These are phyloP conservation scores for Pangasianodon hypophthalmus DNA, from an alignment of 2,113 vertebrate genomes.

Conservation along the genomic window DNA sequence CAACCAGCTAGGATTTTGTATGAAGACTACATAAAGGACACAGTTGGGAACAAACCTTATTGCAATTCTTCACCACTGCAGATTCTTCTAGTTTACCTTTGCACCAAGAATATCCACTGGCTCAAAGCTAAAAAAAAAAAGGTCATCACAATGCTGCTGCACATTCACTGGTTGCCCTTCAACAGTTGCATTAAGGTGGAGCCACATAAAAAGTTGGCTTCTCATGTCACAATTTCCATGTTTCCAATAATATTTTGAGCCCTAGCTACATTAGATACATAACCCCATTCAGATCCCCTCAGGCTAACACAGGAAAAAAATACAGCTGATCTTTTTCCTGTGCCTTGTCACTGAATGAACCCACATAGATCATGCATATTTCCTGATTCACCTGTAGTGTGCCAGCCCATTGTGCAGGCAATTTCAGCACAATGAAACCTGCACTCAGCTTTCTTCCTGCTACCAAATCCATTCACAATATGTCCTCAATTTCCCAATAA, in stretches of 20 bases:
- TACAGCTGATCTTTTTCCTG: slow-evolving; percentile 39
- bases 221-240: slow-evolving; percentile 31
- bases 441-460: slow-evolving; percentile 47
- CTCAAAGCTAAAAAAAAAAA: neutral
- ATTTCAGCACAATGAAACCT: slow-evolving; percentile 60
- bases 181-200: neutral
- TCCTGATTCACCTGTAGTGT: slow-evolving; percentile 43
- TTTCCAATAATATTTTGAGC: slow-evolving; percentile 42
- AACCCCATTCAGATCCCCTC: slow-evolving; percentile 23
- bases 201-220: neutral
- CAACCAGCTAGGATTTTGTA: neutral
- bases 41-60: neutral
- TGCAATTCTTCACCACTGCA: neutral
- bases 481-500: slow-evolving; percentile 54
- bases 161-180: slow-evolving; percentile 22
- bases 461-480: slow-evolving; percentile 61
- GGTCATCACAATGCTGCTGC: neutral
- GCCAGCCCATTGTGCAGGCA: slow-evolving; percentile 53
- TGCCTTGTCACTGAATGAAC: slow-evolving; percentile 50
- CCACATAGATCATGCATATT: slow-evolving; percentile 36
- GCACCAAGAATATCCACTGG: neutral
- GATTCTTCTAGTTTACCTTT: neutral
- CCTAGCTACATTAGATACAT: slow-evolving; percentile 37
- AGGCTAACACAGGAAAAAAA: slow-evolving; percentile 32
- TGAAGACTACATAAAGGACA: neutral